Percentiles rank a stretch among this genome's conserved stretches.
These are phyloP conservation scores for Anguilla obscura DNA, from an alignment of 2,797 vertebrate species.

Conservation along the genomic window DNA sequence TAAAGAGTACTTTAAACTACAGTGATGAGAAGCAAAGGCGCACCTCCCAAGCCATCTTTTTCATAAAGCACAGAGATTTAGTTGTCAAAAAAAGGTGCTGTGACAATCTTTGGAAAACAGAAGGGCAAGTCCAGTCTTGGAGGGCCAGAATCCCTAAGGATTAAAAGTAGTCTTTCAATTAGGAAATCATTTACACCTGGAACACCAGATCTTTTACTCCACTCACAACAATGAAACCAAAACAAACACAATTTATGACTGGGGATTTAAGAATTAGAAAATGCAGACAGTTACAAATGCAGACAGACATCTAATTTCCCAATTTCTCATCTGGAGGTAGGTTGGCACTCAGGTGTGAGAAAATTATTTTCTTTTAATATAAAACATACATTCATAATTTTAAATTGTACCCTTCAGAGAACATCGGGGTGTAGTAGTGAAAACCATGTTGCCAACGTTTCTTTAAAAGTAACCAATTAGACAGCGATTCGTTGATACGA, in stretches of 20 bases:
- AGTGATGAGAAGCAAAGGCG: background rate
- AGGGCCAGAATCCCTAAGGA: background rate
- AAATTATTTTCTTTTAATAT: background rate
- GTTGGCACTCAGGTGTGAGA: background rate
- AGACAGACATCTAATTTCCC: background rate
- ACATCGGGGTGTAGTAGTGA: background rate
- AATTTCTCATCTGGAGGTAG: background rate
- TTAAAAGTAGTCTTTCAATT: background rate
- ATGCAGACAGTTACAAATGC: background rate
- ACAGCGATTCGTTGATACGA: too few species aligned
- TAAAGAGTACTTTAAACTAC: background rate
- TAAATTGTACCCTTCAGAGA: background rate
- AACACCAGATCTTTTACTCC: background rate
- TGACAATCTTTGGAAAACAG: background rate
- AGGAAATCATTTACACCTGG: background rate
- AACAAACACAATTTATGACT: background rate
- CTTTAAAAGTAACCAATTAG: background rate
- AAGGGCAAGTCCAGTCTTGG: constrained; percentile 15
- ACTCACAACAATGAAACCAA: background rate
- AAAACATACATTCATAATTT: background rate
- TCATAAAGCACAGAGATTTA: background rate
- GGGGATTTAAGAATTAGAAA: background rate
- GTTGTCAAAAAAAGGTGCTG: background rate
- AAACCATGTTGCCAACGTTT: background rate
- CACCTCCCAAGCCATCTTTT: background rate